Base-by-base conservation (phyloP, 2,888 invertebrate genomes). In the Oxycera nigricornis region DNA sequence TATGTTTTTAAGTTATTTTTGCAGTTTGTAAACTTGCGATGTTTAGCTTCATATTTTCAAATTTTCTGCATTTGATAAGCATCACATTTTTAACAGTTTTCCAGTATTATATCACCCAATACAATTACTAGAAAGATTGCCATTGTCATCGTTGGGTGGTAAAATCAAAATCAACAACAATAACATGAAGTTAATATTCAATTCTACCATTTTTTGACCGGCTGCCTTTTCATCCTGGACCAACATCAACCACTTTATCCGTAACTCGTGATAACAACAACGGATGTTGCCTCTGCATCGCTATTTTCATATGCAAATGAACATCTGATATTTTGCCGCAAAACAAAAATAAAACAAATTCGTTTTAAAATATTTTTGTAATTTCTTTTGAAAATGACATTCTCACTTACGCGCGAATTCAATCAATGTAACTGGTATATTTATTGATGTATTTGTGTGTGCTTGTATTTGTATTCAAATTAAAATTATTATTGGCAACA, bases 91-190 rank as follows among this genome's bases (percentile, higher is more conserved):
- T n/a, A n/a, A n/a, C n/a, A n/a, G n/a, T n/a, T n/a, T n/a, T n/a
- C n/a, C n/a, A n/a, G n/a, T n/a, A n/a, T n/a, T n/a, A n/a, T n/a
- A n/a, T n/a, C n/a, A n/a, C n/a, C n/a, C n/a, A n/a, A n/a, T n/a
- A n/a, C n/a, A n/a, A n/a, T n/a, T n/a, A n/a, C n/a, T n/a, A n/a
- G 17, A 35, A 74, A 76, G 83, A 83, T 84, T 84, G 84, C 84
- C 84, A 84, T 84, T 84, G 84, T 84, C 84, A 84, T 84, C 81
- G 79, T 67, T 67, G 39, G 73, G 59, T 73, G 55, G 61, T 73
- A 61, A 46, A 50, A 39, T 59, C 52, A 62, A 50, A 35, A 73
- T 24, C 22, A 46, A 22, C 6, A 41, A 52, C 52, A 52, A 72
- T 46, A 61, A 74, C 26, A 68, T 41, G 22, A n/a, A 3, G n/a